Conservation (phyloP, 2,113 vertebrate species). For the Todiramphus saurophagus region DNA sequence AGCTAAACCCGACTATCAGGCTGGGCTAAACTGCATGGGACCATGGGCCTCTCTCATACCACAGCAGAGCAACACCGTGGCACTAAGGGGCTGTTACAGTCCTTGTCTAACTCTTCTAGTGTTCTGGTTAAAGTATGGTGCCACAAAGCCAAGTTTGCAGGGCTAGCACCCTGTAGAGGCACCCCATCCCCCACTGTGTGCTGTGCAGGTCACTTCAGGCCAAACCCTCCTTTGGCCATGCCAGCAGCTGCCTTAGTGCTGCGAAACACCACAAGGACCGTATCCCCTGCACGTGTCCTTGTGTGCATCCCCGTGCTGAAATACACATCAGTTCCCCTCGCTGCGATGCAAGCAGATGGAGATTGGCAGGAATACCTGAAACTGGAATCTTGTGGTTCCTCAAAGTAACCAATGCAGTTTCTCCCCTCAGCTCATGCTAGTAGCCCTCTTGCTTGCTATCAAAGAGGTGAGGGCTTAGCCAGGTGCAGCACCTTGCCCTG, state of each 20-base stretch:
- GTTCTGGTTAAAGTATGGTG: neutral
- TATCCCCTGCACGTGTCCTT: accelerated
- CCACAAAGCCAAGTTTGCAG: neutral
- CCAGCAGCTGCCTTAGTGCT: neutral
- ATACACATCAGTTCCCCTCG: neutral
- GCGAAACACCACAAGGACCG: neutral
- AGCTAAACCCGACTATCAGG: neutral
- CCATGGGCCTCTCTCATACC: neutral
- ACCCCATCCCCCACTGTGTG: neutral
- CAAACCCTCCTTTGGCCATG: neutral
- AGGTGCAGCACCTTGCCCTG: neutral
- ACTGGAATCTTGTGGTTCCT: neutral
- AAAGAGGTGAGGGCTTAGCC: neutral
- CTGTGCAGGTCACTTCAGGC: neutral
- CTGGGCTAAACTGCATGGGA: neutral
- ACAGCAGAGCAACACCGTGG: neutral
- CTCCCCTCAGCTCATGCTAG: neutral
- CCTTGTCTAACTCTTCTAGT: neutral
- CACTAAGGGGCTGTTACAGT: accelerated
- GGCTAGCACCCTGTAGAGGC: neutral
- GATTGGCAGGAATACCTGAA: neutral
- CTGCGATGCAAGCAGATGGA: neutral
- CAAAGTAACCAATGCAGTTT: neutral
- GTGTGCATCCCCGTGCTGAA: neutral
- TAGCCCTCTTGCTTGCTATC: neutral